These are phyloP conservation scores for Steatocranus sp. DNA, from an alignment of 2,797 vertebrate genomes.

Conservation along the genomic window DNA sequence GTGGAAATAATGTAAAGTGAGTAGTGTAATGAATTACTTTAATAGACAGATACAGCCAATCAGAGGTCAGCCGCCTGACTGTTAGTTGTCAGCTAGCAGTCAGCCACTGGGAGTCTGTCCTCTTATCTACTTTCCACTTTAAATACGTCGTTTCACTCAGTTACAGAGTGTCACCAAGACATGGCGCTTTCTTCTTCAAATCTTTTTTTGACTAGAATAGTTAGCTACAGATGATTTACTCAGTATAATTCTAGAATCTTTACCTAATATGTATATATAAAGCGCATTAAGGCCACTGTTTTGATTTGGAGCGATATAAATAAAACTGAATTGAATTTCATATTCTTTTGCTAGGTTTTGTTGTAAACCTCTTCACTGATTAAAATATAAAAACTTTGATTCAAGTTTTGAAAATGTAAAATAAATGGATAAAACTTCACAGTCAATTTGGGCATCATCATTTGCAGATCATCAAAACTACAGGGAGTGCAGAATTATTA, in stretches of 20 bases:
- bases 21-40: not conserved
- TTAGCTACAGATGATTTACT: not conserved
- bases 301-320: not conserved
- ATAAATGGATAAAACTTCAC: not conserved
- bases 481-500: too few relatives aligned
- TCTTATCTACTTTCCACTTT: not conserved
- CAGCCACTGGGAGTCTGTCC: not conserved
- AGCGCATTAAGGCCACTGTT: not conserved
- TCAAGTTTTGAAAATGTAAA: not conserved
- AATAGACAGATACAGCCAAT: not conserved
- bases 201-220: not conserved
- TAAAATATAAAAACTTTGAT: not conserved
- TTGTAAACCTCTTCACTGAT: not conserved
- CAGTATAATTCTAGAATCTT: not conserved
- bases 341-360: not conserved
- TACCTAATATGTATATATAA: not conserved
- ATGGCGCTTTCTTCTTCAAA: not conserved
- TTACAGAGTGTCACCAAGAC: not conserved
- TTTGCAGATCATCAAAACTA: not conserved
- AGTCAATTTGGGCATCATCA: not conserved
- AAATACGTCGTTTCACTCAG: not conserved
- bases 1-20: not conserved
- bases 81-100: not conserved
- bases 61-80: not conserved
- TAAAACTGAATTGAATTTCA: not conserved